A percentile compares a stretch with the other conserved stretches of the same genome.
These are phyloP conservation scores for Zosterops hypoxanthus DNA, from an alignment of 2,113 vertebrate genomes.

Conservation along the genomic window DNA sequence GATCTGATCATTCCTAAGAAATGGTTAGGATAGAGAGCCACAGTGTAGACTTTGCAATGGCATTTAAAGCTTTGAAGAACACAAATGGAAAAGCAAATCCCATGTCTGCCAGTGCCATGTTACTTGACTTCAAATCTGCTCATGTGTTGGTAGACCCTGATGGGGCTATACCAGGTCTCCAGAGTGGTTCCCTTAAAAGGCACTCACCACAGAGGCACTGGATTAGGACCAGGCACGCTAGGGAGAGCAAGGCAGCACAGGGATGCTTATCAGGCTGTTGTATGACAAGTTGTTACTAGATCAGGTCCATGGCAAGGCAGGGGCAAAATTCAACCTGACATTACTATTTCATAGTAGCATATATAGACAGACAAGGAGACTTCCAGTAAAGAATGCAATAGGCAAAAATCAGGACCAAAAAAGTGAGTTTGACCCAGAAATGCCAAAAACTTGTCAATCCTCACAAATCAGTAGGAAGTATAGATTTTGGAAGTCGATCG, in stretches of 20 bases:
- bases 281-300: neutral
- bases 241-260: neutral
- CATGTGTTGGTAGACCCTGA: neutral
- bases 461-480: neutral
- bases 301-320: neutral
- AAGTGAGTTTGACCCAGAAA: neutral
- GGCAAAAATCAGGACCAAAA: neutral
- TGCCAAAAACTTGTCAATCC: neutral
- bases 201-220: rapidly evolving
- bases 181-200: neutral
- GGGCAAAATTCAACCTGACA: neutral
- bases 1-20: neutral
- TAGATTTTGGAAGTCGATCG: rapidly evolving
- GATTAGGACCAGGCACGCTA: neutral
- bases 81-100: neutral
- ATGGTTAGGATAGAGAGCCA: neutral
- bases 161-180: neutral
- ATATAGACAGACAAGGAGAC: neutral
- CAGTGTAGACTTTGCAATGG: neutral
- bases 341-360: neutral
- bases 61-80: neutral
- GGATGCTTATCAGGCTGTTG: neutral
- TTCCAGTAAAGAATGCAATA: neutral
- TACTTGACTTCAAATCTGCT: neutral
- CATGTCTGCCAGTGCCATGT: neutral